Evolutionary conservation across 2,113 vertebrate species (phyloP).

Genomic region (Channa maculata): DNA sequence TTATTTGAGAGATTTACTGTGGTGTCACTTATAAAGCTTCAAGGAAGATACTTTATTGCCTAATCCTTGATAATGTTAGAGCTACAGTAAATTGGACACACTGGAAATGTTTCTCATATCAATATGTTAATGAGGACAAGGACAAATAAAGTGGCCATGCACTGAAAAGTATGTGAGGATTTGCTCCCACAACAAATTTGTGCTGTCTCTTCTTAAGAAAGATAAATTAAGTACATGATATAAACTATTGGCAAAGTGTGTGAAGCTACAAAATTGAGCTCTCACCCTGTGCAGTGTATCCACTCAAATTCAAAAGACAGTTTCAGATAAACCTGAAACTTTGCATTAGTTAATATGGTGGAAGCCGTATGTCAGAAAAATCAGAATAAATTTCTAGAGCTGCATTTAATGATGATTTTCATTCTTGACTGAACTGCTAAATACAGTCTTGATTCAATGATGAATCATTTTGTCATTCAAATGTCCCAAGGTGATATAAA

Average conservation of each 20-base stretch:
- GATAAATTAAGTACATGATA: background rate
- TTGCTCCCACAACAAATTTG: background rate
- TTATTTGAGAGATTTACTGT: slow-evolving; percentile 76
- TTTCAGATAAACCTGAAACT: background rate
- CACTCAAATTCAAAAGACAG: background rate
- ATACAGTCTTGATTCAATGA: no score
- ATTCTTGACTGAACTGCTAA: no score
- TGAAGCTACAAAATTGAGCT: background rate
- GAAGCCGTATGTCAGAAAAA: no score
- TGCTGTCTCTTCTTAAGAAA: background rate
- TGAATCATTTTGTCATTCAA: no score
- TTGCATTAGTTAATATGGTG: no score
- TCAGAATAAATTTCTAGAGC: no score
- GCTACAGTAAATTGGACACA: slow-evolving; percentile 4
- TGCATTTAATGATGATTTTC: no score
- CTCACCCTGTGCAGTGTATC: background rate
- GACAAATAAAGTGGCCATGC: slow-evolving; percentile 13
- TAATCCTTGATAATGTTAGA: slow-evolving; percentile 33
- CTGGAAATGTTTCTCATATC: slow-evolving; percentile 36
- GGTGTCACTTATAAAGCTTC: slow-evolving; percentile 64
- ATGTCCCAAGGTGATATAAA: no score
- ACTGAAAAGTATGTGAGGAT: background rate
- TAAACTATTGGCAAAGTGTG: background rate
- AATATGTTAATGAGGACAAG: slow-evolving; percentile 11
- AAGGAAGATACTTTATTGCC: slow-evolving; percentile 8